Conservation (phyloP, 2,797 vertebrate species). For the Crax fasciolata region DNA sequence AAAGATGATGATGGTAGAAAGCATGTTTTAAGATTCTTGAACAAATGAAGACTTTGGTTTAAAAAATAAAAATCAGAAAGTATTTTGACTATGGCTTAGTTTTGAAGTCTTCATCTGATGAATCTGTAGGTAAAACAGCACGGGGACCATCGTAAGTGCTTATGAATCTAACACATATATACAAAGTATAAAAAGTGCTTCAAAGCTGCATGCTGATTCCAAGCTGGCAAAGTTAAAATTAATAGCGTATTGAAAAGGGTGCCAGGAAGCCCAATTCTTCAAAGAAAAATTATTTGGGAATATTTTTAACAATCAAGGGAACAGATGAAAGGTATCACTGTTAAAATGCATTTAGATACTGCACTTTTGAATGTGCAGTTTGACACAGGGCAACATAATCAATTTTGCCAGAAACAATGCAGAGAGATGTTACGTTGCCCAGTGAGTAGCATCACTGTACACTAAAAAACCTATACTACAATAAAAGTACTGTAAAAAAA, state of each 20-base stretch:
- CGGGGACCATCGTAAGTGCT: not conserved
- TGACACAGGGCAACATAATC: conserved; percentile 24
- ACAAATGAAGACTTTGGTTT: not conserved
- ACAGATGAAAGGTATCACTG: not conserved
- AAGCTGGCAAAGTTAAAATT: not conserved
- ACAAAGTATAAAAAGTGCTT: not conserved
- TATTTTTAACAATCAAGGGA: not conserved
- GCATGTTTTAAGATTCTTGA: not conserved
- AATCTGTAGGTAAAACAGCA: not conserved
- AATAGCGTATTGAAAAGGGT: not conserved
- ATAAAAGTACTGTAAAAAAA: not conserved
- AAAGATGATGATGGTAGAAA: not conserved
- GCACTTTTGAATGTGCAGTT: not conserved
- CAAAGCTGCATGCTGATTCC: not conserved
- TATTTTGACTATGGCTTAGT: not conserved
- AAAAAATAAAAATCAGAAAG: not conserved
- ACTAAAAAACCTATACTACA: not conserved
- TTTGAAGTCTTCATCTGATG: not conserved
- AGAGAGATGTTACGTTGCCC: conserved; percentile 23
- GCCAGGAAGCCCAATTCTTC: not conserved
- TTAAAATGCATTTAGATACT: conserved; percentile 45
- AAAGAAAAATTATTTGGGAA: not conserved
- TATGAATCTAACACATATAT: not conserved
- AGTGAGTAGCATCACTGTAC: not conserved
- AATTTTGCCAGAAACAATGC: not conserved